A percentile compares a stretch with the other conserved stretches of the same genome.
phyloP scores from a whole-genome alignment of 2,797 vertebrate species.

The Aotus griseimembra region DNA sequence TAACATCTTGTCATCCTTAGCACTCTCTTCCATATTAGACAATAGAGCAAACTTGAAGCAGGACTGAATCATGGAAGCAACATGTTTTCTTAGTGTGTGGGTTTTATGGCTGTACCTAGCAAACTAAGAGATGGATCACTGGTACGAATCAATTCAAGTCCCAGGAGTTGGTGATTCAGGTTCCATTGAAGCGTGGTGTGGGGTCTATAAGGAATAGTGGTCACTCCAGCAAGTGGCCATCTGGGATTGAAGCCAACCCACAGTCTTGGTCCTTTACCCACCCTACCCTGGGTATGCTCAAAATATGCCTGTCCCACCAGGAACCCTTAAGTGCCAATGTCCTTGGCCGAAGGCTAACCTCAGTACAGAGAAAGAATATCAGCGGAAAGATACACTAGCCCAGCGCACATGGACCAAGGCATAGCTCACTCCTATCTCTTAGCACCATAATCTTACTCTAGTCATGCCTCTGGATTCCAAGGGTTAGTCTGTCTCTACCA shows the following conservation, averaged over 20 bases:
- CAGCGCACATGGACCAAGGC: neutral
- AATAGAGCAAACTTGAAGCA: neutral
- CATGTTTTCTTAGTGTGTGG: neutral
- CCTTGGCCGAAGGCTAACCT: neutral
- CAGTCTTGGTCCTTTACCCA: neutral
- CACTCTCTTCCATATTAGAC: neutral
- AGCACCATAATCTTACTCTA: neutral
- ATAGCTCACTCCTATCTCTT: neutral
- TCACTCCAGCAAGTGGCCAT: neutral
- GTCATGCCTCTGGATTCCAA: neutral
- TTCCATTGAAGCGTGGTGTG: neutral
- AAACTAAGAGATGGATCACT: neutral
- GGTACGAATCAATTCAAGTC: neutral
- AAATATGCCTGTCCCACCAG: neutral
- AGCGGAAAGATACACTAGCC: neutral
- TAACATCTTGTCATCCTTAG: neutral
- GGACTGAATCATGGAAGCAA: neutral
- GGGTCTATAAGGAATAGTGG: neutral
- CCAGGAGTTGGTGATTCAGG: neutral
- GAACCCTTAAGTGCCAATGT: neutral
- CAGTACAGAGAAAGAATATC: neutral
- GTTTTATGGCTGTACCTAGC: neutral
- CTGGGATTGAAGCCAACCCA: neutral
- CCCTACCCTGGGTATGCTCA: neutral
- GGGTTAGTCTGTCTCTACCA: neutral